Base-by-base conservation (phyloP, 2,113 vertebrate genomes). In the Petroica traversi region DNA sequence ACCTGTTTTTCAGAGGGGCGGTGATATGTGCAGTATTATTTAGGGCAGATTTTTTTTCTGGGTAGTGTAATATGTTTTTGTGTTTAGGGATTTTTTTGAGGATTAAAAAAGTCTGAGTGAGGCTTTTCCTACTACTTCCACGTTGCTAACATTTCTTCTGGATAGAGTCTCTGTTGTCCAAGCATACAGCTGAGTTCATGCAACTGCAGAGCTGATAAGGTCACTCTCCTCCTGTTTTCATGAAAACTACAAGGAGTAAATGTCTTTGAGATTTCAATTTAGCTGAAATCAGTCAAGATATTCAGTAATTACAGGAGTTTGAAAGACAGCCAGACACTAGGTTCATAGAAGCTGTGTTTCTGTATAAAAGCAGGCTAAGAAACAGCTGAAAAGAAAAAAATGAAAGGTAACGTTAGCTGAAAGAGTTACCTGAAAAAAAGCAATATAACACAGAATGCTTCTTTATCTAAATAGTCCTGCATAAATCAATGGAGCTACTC, bases 401-500 rank as follows among this genome's bases (percentile, higher is more conserved):
- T 33, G 2, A 33, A 58, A 57, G 51, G 63, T 0, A n/a, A n/a
- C n/a, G 0, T 36, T 59, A 80, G 59, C 67, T 22, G 24, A 72
- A 82, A 57, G 43, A n/a, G 66, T 92, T 89, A 67, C n/a, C 63
- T 46, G 45, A 22, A 40, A 55, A 69, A 80, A 92, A n/a, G 15
- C 24, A 77, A 36, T n/a, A 22, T 36, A 88, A 81, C 31, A 85
- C 22, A 54, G 34, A 45, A 31, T 0, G 0, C 8, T 87, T 63
- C 55, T 88, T 71, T 75, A 86, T 94, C 74, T 58, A 49, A 69
- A n/a, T 71, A 85, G 46, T 66, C 67, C 52, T 46, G 26, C 1
- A 4, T 66, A 84, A 93, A 92, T 85, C 19, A 16, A 76, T 85
- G 80, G 76, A 88, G 63, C 84, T 89, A 79, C 80, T 91, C 92